Base-by-base conservation (phyloP, 2,888 invertebrate species). In the Myopa tessellatipennis region DNA sequence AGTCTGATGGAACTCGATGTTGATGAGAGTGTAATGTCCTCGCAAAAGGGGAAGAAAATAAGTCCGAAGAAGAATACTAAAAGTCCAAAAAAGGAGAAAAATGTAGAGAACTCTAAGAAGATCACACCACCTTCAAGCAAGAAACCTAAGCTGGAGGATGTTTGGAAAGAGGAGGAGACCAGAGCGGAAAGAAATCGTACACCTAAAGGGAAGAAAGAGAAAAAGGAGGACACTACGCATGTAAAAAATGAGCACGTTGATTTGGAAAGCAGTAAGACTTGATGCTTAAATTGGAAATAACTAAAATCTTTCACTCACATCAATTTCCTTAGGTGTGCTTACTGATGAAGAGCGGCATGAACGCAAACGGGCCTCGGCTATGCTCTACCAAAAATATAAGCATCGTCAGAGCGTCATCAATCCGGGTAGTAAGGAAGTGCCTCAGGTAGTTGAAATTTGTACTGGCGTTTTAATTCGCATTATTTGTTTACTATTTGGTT, bases 401-500 rank as follows among this genome's bases (percentile, higher is more conserved):
- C 92, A 95, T 82, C 91, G 95, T 83, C 92, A 93, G 77, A 95
- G 96, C 0, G 96, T 97, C 0, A 92, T 93, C 83, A 92, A 96
- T 90, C 93, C 94, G 36, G 97, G 97, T 7, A 90, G 93, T 7
- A 97, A 97, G 87, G 93, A 94, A 87, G 92, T 96, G 77, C 97
- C 97, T 4, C 92, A 94, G 91, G 95, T 95, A 90, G 82, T 70
- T 3, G 0, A 36, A 14, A 1, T 69, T 50, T 40, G 38, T 14
- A 52, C 8, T 34, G 14, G 16, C 14, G 8, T 26, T 34, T 70
- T 10, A 7, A 70, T 18, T 67, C 14, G 6, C 26, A 61, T 71
- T 76, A 45, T 3, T 74, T 38, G n/a, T 52, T 45, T n/a, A 36
- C 14, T 26, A 18, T 5, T 10, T 16, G 4, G 34, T 52, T 6